phyloP scores from a whole-genome alignment of 2,797 vertebrate species.

The Bufotes viridis region DNA sequence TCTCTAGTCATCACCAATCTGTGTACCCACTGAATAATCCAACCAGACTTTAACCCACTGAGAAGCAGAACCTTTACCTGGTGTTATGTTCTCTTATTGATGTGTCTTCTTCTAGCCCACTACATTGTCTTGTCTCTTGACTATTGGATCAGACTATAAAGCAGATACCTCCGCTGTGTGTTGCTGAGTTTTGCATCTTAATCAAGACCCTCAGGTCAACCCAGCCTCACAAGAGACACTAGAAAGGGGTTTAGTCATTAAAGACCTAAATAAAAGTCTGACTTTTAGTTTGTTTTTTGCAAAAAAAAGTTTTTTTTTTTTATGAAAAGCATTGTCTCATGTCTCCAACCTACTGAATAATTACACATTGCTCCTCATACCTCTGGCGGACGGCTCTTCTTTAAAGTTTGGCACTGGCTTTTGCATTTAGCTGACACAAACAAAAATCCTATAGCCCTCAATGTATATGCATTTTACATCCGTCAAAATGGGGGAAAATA shows the following conservation, averaged over 20 bases:
- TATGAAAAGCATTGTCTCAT: not conserved
- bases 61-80: not conserved
- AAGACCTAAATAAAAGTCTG: not conserved
- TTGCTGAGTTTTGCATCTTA: not conserved
- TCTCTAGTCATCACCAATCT: not conserved
- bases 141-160: conserved; percentile 9
- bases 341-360: not conserved
- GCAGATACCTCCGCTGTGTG: not conserved
- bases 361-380: conserved; percentile 30
- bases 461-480: not conserved
- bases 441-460: conserved; percentile 18
- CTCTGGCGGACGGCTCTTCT: not conserved
- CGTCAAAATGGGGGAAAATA: not conserved
- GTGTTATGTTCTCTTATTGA: not conserved
- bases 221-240: not conserved
- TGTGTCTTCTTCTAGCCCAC: not conserved
- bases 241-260: conserved; percentile 10
- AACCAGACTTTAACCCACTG: not conserved
- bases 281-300: not conserved
- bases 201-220: not conserved
- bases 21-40: not conserved
- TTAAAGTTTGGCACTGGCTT: not conserved
- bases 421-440: conserved; percentile 49
- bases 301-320: not conserved
- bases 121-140: not conserved